Percentiles rank a stretch among this genome's conserved stretches.
Conservation (phyloP, 2,888 invertebrate species). For the Drosophila pegasa region DNA sequence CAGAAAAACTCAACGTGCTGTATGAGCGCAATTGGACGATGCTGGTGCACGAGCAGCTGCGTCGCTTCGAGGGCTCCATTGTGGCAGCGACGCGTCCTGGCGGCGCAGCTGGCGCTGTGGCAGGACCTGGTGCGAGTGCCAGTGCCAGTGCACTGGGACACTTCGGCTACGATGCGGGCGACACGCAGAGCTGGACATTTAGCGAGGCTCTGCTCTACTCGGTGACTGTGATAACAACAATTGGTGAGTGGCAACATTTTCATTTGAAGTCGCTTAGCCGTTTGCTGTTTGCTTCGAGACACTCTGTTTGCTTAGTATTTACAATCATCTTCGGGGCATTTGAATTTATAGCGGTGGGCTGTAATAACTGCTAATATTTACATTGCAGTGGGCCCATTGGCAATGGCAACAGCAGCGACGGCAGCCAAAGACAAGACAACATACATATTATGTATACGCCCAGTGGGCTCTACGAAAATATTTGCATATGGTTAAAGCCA, state of each 20-base stretch:
- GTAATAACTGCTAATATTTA: constrained; percentile 67
- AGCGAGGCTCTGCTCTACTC: constrained; percentile 93
- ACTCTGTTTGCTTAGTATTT: constrained; percentile 20
- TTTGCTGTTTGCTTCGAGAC: constrained; percentile 42
- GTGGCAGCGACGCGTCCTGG: constrained; percentile 89
- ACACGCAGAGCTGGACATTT: constrained; percentile 89
- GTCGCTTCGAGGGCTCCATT: constrained; percentile 92
- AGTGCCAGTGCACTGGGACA: constrained; percentile 66
- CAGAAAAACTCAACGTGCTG: constrained; percentile 92
- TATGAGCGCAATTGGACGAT: constrained; percentile 94
- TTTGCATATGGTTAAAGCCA: constrained; percentile 63
- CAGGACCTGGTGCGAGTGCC: constrained; percentile 38
- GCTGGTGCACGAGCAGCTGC: constrained; percentile 91
- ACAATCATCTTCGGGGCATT: constrained; percentile 28
- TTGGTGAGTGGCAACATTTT: constrained; percentile 87
- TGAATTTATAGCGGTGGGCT: constrained; percentile 34
- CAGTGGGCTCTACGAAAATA: constrained; percentile 56
- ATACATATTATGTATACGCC: constrained; percentile 61
- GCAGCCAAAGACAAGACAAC: constrained; percentile 28
- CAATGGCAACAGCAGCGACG: background rate
- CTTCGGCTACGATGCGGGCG: constrained; percentile 66
- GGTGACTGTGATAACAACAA: constrained; percentile 94
- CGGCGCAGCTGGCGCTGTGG: constrained; percentile 24
- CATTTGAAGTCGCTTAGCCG: constrained; percentile 26
- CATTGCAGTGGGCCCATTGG: constrained; percentile 40